phyloP scores from a whole-genome alignment of 2,888 invertebrate genomes.

The Vandiemenella viatica region DNA sequence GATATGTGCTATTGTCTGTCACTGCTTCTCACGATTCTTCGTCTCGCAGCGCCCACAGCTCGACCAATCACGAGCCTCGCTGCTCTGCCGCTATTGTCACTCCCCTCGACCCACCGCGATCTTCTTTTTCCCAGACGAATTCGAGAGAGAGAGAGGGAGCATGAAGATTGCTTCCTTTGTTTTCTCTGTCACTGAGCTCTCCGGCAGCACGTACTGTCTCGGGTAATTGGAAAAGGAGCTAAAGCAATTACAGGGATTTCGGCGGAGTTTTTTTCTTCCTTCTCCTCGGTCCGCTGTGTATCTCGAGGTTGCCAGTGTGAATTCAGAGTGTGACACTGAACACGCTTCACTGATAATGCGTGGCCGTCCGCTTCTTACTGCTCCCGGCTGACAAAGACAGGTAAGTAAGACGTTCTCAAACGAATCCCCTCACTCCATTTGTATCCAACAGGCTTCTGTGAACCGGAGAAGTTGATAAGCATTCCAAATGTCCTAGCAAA shows the following conservation, averaged over 20 bases:
- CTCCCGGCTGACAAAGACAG: no score
- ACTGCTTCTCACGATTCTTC: neutral
- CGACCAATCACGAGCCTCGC: neutral
- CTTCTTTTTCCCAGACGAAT: neutral
- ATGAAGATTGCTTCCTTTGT: neutral
- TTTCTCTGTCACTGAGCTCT: neutral
- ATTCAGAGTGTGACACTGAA: no score
- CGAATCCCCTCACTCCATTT: no score
- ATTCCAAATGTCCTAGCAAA: no score
- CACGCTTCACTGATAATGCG: no score
- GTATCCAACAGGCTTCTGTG: no score
- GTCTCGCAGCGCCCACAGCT: neutral
- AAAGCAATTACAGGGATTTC: neutral
- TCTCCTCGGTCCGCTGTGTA: neutral
- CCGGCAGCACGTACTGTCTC: neutral
- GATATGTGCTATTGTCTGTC: no score
- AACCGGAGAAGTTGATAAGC: no score
- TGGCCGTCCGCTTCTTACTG: no score
- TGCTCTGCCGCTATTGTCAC: neutral
- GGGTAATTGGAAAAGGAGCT: neutral
- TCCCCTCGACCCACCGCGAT: no score
- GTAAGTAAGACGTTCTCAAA: no score
- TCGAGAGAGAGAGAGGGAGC: neutral
- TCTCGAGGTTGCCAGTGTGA: no score
- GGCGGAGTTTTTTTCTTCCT: neutral